These are phyloP conservation scores for Tolmerus cingulatus DNA, from an alignment of 2,888 invertebrate genomes.

Conservation along the genomic window DNA sequence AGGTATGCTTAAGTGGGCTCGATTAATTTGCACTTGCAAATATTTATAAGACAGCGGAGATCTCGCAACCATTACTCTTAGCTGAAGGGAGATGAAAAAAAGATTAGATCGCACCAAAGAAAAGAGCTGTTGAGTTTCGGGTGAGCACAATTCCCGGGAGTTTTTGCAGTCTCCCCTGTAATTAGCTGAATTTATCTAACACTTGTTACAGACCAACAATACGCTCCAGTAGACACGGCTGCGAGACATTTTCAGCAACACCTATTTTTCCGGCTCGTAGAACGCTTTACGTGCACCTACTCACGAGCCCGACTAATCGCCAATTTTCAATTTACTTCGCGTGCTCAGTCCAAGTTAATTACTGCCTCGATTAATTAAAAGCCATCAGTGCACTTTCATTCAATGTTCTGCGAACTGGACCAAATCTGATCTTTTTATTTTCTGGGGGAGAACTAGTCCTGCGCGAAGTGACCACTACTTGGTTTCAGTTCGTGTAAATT, in stretches of 20 bases:
- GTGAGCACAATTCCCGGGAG: background rate
- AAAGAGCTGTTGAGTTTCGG: background rate
- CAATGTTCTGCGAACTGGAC: background rate
- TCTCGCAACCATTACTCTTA: background rate
- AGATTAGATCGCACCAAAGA: background rate
- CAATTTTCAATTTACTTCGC: slow-evolving; percentile 12
- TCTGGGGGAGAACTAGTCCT: background rate
- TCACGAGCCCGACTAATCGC: background rate
- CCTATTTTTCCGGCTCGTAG: background rate
- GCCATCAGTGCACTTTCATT: background rate
- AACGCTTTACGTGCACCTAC: background rate
- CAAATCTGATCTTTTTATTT: background rate
- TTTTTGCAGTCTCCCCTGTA: background rate
- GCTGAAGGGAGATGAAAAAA: background rate
- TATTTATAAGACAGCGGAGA: background rate
- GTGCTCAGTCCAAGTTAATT: slow-evolving; percentile 1
- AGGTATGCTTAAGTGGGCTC: background rate
- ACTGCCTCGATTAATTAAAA: slow-evolving; percentile 12
- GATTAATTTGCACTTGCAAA: background rate
- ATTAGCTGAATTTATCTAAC: slow-evolving; percentile 7
- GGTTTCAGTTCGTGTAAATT: slow-evolving; percentile 5
- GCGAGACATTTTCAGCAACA: background rate
- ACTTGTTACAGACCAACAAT: slow-evolving; percentile 12
- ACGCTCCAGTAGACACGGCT: background rate
- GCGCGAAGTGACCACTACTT: background rate